Conservation (phyloP, 1,140 invertebrate genomes). For the Lanistes nyassanus region DNA sequence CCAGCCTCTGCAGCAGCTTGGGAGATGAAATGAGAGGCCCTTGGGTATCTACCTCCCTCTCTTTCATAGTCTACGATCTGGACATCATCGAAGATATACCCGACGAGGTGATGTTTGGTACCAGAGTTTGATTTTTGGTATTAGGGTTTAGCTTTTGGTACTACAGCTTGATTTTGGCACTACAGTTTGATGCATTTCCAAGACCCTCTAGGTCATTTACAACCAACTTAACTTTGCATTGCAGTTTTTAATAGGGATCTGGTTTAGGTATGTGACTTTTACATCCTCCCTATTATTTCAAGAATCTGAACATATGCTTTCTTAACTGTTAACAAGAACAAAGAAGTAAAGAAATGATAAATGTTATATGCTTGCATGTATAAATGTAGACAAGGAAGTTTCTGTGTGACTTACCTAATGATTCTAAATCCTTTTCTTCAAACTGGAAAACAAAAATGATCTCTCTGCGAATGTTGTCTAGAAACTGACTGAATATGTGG, state of each 20-base stretch:
- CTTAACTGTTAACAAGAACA: too few relatives aligned
- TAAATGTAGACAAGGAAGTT: neutral
- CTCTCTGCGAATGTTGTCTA: neutral
- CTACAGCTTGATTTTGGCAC: too few relatives aligned
- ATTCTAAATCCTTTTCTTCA: neutral
- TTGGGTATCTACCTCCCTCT: constrained; percentile 23
- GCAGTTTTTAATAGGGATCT: too few relatives aligned
- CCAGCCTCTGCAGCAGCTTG: constrained; percentile 20
- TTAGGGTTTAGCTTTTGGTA: too few relatives aligned
- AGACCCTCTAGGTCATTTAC: too few relatives aligned
- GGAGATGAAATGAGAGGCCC: constrained; percentile 18
- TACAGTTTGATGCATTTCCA: too few relatives aligned
- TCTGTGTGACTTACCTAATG: neutral
- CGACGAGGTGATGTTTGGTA: constrained; percentile 10
- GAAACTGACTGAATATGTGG: neutral
- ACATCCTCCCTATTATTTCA: too few relatives aligned
- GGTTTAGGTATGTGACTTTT: too few relatives aligned
- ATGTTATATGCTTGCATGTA: constrained; percentile 2
- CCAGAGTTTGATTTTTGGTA: too few relatives aligned
- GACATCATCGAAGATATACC: constrained; percentile 23
- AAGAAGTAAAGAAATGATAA: too few relatives aligned
- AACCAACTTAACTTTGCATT: too few relatives aligned
- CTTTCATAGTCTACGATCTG: constrained; percentile 23
- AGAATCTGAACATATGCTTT: too few relatives aligned
- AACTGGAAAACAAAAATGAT: neutral